Conservation (phyloP, 1,140 invertebrate species). For the Chelonus insularis region DNA sequence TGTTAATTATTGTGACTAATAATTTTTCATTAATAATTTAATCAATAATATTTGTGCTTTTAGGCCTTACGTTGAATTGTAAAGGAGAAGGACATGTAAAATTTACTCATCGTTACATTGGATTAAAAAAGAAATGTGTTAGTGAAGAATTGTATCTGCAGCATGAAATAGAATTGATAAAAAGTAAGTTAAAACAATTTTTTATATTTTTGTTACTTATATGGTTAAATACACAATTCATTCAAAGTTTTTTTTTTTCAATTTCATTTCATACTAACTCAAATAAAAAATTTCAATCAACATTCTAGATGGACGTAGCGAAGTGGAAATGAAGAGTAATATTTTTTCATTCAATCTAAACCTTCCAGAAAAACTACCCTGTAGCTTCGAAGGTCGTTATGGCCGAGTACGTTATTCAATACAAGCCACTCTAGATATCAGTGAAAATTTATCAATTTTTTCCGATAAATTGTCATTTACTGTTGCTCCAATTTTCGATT, state of each 20-base stretch:
- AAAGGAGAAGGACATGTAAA: conserved; percentile 43
- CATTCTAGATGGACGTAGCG: conserved; percentile 31
- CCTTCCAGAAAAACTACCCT: conserved; percentile 41
- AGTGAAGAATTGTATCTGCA: conserved; percentile 41
- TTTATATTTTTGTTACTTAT: neutral
- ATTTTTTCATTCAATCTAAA: conserved; percentile 40
- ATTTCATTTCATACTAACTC: neutral
- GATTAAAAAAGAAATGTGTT: conserved; percentile 39
- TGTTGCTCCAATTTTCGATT: conserved; percentile 38
- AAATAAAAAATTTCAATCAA: neutral
- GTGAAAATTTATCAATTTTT: conserved; percentile 30
- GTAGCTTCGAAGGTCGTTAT: conserved; percentile 48
- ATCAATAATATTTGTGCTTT: neutral
- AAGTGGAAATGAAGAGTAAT: conserved; percentile 32
- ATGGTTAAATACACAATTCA: neutral
- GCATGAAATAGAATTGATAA: conserved; percentile 35
- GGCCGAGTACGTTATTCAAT: conserved; percentile 46
- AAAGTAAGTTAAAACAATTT: conserved; percentile 11
- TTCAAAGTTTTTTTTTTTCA: no score
- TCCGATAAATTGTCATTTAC: conserved; percentile 42
- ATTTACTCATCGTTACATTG: conserved; percentile 43
- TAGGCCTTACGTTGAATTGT: conserved; percentile 42
- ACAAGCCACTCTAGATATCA: conserved; percentile 38
- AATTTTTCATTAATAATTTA: neutral
- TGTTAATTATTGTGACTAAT: no score